Conservation (phyloP, 2,113 vertebrate genomes). For the Corapipo altera region DNA sequence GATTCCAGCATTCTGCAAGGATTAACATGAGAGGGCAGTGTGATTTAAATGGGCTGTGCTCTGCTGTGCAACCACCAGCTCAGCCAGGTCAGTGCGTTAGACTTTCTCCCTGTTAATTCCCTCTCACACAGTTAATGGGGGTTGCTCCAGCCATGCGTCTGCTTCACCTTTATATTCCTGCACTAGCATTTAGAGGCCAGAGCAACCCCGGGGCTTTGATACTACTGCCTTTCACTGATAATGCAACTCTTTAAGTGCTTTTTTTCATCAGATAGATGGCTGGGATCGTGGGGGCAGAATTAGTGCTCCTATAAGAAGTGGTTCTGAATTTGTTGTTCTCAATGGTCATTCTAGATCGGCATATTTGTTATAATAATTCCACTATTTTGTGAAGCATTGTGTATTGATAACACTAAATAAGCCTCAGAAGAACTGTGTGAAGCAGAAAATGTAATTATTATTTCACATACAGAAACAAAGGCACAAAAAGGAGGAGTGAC, state of each 20-base stretch:
- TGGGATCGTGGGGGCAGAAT: neutral
- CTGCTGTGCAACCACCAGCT: neutral
- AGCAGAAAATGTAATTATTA: slow-evolving; percentile 23
- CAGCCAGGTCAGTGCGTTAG: neutral
- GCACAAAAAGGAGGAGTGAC: neutral
- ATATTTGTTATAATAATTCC: neutral
- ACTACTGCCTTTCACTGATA: neutral
- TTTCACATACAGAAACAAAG: slow-evolving; percentile 15
- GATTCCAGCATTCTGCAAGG: neutral
- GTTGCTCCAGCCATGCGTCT: neutral
- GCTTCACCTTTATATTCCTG: neutral
- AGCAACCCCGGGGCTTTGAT: neutral
- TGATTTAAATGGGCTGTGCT: neutral
- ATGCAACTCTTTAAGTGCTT: neutral
- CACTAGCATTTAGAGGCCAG: neutral
- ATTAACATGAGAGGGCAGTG: neutral
- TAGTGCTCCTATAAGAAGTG: neutral
- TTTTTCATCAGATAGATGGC: neutral
- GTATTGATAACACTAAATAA: neutral
- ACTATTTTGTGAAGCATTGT: neutral
- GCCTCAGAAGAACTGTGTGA: neutral
- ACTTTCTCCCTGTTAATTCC: neutral
- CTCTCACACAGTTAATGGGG: neutral
- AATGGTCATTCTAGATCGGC: neutral
- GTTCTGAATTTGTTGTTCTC: neutral